These are phyloP conservation scores for Bathynomus jamesi DNA, from an alignment of 1,140 invertebrate genomes.

Conservation along the genomic window DNA sequence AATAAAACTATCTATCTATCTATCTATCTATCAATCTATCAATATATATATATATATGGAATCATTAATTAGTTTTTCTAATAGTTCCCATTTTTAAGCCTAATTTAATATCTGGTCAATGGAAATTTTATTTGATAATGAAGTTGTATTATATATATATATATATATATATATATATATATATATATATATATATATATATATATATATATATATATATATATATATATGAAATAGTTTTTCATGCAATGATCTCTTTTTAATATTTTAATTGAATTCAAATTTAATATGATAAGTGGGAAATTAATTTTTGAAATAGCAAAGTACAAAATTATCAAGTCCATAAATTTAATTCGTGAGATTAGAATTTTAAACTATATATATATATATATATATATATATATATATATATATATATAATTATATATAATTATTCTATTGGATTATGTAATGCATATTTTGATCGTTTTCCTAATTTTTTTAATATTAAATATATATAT, in stretches of 20 bases:
- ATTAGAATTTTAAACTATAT: too few species aligned
- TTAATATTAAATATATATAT: not conserved
- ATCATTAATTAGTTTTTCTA: not conserved
- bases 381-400: conserved; percentile 17
- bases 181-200: conserved; percentile 16
- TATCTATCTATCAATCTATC: not conserved
- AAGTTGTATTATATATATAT: not conserved
- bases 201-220: conserved; percentile 8
- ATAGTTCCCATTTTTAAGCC: too few species aligned
- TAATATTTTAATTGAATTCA: not conserved
- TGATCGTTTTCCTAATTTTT: not conserved
- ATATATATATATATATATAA: conserved; percentile 16
- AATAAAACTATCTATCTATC: not conserved
- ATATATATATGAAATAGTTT: not conserved
- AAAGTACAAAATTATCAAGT: too few species aligned
- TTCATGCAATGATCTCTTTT: not conserved
- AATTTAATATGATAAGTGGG: too few species aligned
- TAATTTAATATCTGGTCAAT: too few species aligned
- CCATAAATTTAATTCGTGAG: too few species aligned
- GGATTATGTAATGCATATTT: not conserved
- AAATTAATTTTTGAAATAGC: too few species aligned
- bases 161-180: conserved; percentile 19
- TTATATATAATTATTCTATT: not conserved
- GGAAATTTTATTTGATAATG: not conserved
- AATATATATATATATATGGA: not conserved